Percentiles rank a stretch among this genome's conserved stretches.
phyloP scores from a whole-genome alignment of 2,888 invertebrate genomes.

The Sipha maydis region DNA sequence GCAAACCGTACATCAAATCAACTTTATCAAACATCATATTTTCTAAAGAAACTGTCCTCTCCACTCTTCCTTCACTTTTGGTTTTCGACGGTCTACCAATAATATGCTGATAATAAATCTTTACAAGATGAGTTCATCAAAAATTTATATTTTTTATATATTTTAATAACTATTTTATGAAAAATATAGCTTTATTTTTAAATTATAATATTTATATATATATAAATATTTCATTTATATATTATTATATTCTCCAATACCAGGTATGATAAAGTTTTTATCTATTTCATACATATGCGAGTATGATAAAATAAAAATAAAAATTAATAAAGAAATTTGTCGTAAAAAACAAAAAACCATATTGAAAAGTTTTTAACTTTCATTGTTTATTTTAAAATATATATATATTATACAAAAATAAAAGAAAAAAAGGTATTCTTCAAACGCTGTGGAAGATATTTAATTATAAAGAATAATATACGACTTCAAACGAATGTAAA shows the following conservation, averaged over 20 bases:
- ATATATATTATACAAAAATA: background rate
- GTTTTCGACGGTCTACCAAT: background rate
- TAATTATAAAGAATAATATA: constrained; percentile 47
- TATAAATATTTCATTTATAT: background rate
- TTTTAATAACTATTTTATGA: no score
- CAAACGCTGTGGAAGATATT: constrained; percentile 25
- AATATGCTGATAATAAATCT: background rate
- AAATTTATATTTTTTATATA: no score
- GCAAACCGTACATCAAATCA: constrained; percentile 23
- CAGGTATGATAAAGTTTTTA: background rate
- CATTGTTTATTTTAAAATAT: background rate
- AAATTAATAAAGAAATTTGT: background rate
- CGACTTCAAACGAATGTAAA: constrained; percentile 56
- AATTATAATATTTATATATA: no score
- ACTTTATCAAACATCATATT: constrained; percentile 16
- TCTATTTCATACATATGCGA: background rate
- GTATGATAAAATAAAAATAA: background rate
- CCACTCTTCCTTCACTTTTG: no score
- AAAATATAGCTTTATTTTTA: no score
- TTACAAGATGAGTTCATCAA: background rate
- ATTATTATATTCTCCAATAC: background rate
- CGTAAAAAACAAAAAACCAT: background rate
- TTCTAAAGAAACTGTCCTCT: background rate
- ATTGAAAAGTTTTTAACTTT: constrained; percentile 31
- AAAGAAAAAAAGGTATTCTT: constrained; percentile 26